Percentiles rank a stretch among this genome's conserved stretches.
phyloP scores from a whole-genome alignment of 2,888 invertebrate species.

The Xanthia icteritia region DNA sequence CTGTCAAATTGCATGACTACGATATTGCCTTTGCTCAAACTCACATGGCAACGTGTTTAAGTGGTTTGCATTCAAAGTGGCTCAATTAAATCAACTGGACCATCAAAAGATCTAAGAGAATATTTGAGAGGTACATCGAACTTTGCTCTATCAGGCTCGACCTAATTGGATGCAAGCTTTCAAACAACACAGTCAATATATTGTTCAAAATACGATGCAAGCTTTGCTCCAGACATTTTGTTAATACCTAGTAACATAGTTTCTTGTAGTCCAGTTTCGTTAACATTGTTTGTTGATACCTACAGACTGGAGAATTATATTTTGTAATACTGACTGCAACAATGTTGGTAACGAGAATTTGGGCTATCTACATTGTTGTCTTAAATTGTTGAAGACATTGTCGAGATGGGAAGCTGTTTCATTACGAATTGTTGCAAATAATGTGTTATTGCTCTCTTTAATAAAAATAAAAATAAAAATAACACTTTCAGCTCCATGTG shows the following conservation, averaged over 20 bases:
- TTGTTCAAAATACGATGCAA: background rate
- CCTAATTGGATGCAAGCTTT: background rate
- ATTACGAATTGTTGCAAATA: background rate
- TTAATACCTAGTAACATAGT: background rate
- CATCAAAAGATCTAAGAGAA: constrained; percentile 14
- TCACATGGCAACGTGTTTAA: background rate
- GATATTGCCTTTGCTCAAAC: background rate
- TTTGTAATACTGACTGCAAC: background rate
- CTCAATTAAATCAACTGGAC: constrained; percentile 1
- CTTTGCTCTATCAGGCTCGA: background rate
- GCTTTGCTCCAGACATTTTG: background rate
- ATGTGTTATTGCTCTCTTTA: background rate
- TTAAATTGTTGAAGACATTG: background rate
- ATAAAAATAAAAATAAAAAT: no score
- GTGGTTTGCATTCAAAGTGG: constrained; percentile 33
- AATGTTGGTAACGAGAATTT: constrained; percentile 9
- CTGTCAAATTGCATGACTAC: background rate
- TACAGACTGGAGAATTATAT: background rate
- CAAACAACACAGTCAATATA: no score
- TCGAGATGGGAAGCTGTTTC: background rate
- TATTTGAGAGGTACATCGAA: constrained; percentile 6
- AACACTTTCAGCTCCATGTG: no score
- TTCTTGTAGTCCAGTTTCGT: background rate
- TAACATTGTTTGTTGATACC: background rate
- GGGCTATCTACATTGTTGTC: background rate